Evolutionary conservation across 2,113 vertebrate species (phyloP), one percentile per base, ranked within the genome.

Genomic region (Dipodomys stephensi): DNA sequence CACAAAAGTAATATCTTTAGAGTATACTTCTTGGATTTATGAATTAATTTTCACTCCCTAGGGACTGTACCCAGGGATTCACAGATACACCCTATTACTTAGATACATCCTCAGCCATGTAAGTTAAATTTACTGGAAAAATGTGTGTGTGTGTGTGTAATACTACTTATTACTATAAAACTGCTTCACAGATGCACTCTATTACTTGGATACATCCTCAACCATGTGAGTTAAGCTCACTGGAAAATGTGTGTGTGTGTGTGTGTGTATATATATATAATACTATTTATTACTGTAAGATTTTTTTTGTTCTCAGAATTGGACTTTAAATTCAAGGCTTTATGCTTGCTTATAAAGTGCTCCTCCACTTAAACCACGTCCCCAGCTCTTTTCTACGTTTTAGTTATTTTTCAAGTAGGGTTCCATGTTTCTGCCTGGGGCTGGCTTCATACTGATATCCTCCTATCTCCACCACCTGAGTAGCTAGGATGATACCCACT

Each of bases 91-190:
- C 35, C 23, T 73, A 19, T 35, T 27, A n/a, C 69, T 3, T 7
- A 72, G n/a, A 20, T 72, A 57, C 18, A 57, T 23, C 30, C 65
- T 22, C 32, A 62, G 69, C 49, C n/a, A 28, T 57, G 30, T 49
- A 15, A 46, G 74, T 82, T 90, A 82, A 74, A 86, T 82, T 71
- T 83, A 90, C 7, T 92, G 65, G 69, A 39, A 83, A 64, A 87
- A 1, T 46, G 35, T 35, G 35, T 35, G 35, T 35, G 35, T 35
- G 35, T 35, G 35, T 35, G 35, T 35, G 35, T 35, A 35, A 35
- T 35, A 35, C 35, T 35, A 35, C 35, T 35, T 35, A 35, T 35
- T 35, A 35, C 35, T 35, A 35, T 35, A 35, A 35, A 35, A 35
- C 35, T 35, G 35, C 35, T 35, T 35, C n/a, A 27, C 25, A 57